A percentile compares a stretch with the other conserved stretches of the same genome.
Conservation (phyloP, 2,113 vertebrate genomes). For the Tragulus kanchil region DNA sequence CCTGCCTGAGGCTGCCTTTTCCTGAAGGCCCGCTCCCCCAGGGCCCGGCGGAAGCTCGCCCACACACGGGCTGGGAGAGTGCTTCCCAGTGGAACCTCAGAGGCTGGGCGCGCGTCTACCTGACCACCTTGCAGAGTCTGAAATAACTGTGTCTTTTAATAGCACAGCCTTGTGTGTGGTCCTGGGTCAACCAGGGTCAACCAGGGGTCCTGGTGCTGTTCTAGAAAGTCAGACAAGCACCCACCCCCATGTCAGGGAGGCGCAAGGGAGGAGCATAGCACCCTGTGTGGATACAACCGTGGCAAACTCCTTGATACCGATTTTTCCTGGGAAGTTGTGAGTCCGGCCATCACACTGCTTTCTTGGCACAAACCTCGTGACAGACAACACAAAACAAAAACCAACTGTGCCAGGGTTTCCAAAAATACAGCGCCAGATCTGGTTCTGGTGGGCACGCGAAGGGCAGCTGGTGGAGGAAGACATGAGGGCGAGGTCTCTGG, state of each 20-base stretch:
- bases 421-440: fast-evolving
- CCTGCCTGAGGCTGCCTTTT: slow-evolving; percentile 3
- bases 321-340: slow-evolving; percentile 12
- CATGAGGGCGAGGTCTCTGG: background rate
- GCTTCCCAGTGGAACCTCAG: background rate
- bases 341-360: fast-evolving
- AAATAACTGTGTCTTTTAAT: background rate
- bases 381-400: background rate
- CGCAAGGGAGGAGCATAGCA: background rate
- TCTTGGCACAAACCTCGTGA: background rate
- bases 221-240: background rate
- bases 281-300: background rate
- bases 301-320: background rate
- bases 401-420: background rate
- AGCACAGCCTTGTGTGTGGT: background rate
- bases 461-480: background rate
- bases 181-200: background rate
- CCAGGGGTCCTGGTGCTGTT: background rate
- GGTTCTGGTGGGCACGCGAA: background rate
- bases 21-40: background rate
- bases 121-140: background rate
- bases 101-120: background rate
- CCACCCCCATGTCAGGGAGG: background rate
- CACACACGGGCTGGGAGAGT: background rate
- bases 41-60: background rate